These are phyloP conservation scores for Platygyra sinensis DNA, from an alignment of 64 coral and sea anemone species.

Conservation along the genomic window DNA sequence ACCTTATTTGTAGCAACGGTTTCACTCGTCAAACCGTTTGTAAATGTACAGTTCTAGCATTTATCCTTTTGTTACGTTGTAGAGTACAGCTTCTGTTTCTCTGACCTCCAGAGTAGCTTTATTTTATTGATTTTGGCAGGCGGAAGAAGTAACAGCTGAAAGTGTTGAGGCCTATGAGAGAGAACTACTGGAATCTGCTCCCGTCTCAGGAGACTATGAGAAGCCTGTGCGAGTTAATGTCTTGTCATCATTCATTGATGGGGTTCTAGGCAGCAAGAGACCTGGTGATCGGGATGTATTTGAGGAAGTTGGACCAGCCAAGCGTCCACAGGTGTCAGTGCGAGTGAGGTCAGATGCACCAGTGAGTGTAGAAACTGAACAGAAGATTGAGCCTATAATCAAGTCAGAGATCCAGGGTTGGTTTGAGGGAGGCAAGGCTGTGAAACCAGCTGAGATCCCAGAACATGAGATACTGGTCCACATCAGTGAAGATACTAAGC, in stretches of 20 bases:
- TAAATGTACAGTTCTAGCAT: too few relatives aligned
- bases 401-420: slow-evolving; percentile 97
- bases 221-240: slow-evolving; percentile 46
- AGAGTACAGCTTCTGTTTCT: too few relatives aligned
- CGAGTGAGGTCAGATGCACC: slow-evolving; percentile 69
- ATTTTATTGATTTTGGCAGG: neutral
- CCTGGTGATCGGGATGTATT: slow-evolving; percentile 26
- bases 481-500: slow-evolving; percentile 71
- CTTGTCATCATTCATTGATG: slow-evolving; percentile 59
- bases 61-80: too few relatives aligned
- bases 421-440: slow-evolving; percentile 89
- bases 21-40: too few relatives aligned
- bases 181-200: slow-evolving; percentile 25
- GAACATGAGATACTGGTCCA: slow-evolving; percentile 89
- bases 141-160: slow-evolving; percentile 36
- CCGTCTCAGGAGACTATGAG: slow-evolving; percentile 10
- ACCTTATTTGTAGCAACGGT: too few relatives aligned
- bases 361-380: slow-evolving; percentile 76
- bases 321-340: slow-evolving; percentile 78
- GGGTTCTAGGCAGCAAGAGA: slow-evolving; percentile 64
- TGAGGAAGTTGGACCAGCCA: slow-evolving; percentile 57
- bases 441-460: slow-evolving; percentile 62
- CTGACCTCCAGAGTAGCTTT: neutral
- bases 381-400: slow-evolving; percentile 94
- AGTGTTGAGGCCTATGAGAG: slow-evolving; percentile 34